Base-by-base conservation (phyloP, 2,113 vertebrate genomes). In the Pristiophorus japonicus region DNA sequence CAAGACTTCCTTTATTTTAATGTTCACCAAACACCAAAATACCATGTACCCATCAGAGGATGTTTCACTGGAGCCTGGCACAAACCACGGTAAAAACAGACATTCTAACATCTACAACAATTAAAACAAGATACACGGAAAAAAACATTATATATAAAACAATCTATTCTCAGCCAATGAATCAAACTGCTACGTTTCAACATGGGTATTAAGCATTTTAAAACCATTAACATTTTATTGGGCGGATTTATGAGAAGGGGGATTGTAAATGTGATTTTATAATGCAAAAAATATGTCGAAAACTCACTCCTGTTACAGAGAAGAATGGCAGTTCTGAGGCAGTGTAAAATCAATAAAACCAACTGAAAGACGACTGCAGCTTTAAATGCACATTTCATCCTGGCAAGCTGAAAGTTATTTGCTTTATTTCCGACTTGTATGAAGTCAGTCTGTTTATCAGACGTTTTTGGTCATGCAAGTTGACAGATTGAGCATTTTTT, bases 371-470 rank as follows among this genome's bases (percentile, higher is more conserved):
- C 14, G 27, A 6, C 42, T 47, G 66, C 93, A 94, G 93, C 45
- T 45, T 70, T 34, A 94, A 70, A 45, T 51, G 65, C 38, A 45
- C 66, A 67, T 51, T 51, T 70, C 93, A 94, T 70, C 66, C 45
- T 4, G 4, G 66, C 65, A 94, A 70, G 27, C 65, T 70, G 93
- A 45, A 94, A 51, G 65, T 34, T 67, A 47, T 66, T 94, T 70
- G 27, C 93, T 47, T 70, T 67, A 94, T 94, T 94, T 94, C 93
- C 63, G 66, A 94, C 66, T 70, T 42, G 6, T 14, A 47, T 94
- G 42, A 70, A 94, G 51, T 70, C 93, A 94, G 93, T 94, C 93
- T 94, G 93, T 94, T 94, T 94, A 94, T 94, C 93, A 51, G 34
- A 70, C 38, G 47, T 47, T 73, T 92, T 67, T 94, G 66, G 45